Evolutionary conservation across 2,113 vertebrate genomes (phyloP).

Genomic region (Phaetusa simplex): DNA sequence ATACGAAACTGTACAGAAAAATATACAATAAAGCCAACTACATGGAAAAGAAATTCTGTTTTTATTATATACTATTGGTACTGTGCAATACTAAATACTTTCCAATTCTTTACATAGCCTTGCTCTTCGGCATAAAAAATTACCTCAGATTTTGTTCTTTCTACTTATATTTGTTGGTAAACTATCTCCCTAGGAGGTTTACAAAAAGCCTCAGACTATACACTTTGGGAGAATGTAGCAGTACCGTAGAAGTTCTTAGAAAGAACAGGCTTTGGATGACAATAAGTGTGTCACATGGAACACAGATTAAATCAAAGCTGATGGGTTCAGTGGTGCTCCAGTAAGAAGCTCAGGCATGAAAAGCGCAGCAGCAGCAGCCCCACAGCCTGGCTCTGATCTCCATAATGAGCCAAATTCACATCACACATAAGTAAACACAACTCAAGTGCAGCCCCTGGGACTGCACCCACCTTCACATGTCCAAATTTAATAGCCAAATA

Average conservation of each 20-base stretch:
- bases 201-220: neutral
- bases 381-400: neutral
- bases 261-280: neutral
- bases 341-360: neutral
- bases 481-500: neutral
- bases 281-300: neutral
- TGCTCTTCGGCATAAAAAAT: neutral
- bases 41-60: neutral
- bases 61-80: neutral
- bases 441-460: neutral
- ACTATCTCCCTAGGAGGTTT: neutral
- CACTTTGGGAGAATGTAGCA: neutral
- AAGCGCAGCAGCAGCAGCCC: neutral
- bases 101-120: neutral
- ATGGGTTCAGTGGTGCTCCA: neutral
- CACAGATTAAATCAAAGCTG: neutral
- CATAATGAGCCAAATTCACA: neutral
- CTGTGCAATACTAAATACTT: neutral
- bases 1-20: neutral
- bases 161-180: neutral
- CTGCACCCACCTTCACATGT: neutral
- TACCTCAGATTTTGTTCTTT: neutral
- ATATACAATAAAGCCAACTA: neutral
- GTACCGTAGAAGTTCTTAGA: neutral
- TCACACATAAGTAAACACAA: neutral